Conservation (phyloP, 2,888 invertebrate genomes). For the Amphipyra berbera region DNA sequence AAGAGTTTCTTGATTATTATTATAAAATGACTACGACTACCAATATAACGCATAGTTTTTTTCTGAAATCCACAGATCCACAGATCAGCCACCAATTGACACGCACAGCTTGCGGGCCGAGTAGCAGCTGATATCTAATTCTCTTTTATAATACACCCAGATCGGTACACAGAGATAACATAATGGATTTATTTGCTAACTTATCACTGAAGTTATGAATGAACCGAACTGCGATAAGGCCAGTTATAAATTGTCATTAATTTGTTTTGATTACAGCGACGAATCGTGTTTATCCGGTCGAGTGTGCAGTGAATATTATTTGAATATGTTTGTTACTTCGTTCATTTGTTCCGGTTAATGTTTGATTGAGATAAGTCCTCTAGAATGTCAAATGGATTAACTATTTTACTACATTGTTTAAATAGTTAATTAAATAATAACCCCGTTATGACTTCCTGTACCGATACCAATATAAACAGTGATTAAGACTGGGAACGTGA, state of each 20-base stretch:
- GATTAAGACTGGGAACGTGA: conserved; percentile 6
- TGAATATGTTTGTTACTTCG: conserved; percentile 42
- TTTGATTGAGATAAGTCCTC: conserved; percentile 44
- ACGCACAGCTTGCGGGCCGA: conserved; percentile 31
- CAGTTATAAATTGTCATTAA: conserved; percentile 58
- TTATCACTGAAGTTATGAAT: conserved; percentile 62
- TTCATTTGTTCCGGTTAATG: conserved; percentile 51
- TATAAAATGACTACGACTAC: too few relatives aligned
- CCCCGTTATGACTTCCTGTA: conserved; percentile 47
- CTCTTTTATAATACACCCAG: conserved; percentile 43
- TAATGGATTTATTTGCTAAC: conserved; percentile 62
- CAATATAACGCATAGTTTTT: too few relatives aligned
- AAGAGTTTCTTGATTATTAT: too few relatives aligned
- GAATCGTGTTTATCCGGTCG: conserved; percentile 50
- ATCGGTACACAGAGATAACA: conserved; percentile 57
- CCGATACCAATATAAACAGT: conserved; percentile 25
- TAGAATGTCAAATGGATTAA: conserved; percentile 51
- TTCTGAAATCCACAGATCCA: conserved; percentile 5
- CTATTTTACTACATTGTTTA: conserved; percentile 41
- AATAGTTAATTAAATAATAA: conserved; percentile 42
- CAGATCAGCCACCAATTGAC: conserved; percentile 28
- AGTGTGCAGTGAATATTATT: conserved; percentile 48
- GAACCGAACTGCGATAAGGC: conserved; percentile 52
- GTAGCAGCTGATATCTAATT: conserved; percentile 48
- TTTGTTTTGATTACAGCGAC: conserved; percentile 59